Percentiles rank a stretch among this genome's conserved stretches.
These are phyloP conservation scores for Malurus melanocephalus DNA, from an alignment of 2,113 vertebrate genomes.

Conservation along the genomic window DNA sequence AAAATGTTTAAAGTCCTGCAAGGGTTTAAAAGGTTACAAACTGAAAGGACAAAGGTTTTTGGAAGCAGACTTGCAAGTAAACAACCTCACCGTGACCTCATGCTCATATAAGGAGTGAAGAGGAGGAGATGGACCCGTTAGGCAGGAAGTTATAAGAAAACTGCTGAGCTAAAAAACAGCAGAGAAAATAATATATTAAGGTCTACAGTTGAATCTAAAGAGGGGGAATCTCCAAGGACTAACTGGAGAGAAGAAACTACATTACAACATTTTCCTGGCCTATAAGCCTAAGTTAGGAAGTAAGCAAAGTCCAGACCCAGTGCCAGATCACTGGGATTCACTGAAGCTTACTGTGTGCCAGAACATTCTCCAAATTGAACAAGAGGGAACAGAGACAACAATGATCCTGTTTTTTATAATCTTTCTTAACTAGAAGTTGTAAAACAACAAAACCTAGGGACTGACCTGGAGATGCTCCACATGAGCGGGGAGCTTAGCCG, in stretches of 20 bases:
- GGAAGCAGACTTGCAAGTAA: constrained; percentile 55
- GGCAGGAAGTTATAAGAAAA: constrained; percentile 64
- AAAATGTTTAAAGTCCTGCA: constrained; percentile 30
- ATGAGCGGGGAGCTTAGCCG: constrained; percentile 43
- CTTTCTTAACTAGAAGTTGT: constrained; percentile 44
- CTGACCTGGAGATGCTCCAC: constrained; percentile 57
- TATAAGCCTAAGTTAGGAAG: constrained; percentile 65
- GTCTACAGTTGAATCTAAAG: constrained; percentile 65
- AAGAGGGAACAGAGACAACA: constrained; percentile 68
- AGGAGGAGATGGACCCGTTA: constrained; percentile 57
- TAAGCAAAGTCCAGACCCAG: constrained; percentile 62
- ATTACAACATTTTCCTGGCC: constrained; percentile 82
- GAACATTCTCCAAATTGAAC: constrained; percentile 74
- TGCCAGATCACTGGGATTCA: constrained; percentile 68
- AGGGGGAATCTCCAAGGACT: constrained; percentile 70
- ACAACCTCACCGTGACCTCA: constrained; percentile 55
- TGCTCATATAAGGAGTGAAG: constrained; percentile 59
- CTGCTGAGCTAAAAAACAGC: constrained; percentile 69
- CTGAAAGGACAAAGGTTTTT: constrained; percentile 57
- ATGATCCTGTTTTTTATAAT: constrained; percentile 60
- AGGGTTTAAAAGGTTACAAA: constrained; percentile 59
- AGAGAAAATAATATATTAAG: constrained; percentile 70
- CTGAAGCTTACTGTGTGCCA: constrained; percentile 65
- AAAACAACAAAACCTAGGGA: constrained; percentile 47
- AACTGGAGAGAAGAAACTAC: constrained; percentile 67